Percentiles rank a stretch among this genome's conserved stretches.
These are phyloP conservation scores for Dolichomitus sp. DNA, from an alignment of 2,888 invertebrate genomes.

Conservation along the genomic window DNA sequence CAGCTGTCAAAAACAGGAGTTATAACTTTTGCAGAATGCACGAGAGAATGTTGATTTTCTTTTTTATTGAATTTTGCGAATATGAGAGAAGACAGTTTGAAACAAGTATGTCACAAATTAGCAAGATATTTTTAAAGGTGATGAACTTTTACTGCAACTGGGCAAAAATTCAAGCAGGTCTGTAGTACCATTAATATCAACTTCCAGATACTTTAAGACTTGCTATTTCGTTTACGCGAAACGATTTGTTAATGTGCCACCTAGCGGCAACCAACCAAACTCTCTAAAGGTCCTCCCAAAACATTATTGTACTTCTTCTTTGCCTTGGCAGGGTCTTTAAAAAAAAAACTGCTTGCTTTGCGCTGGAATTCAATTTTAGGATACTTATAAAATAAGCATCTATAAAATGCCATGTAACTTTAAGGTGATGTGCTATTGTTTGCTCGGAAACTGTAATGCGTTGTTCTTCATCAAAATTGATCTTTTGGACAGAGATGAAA, in stretches of 20 bases:
- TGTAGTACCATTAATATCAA: background rate
- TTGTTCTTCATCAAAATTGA: too few relatives aligned
- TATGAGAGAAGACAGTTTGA: background rate
- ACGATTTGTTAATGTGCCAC: background rate
- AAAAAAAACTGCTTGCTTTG: background rate
- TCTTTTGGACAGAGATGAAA: too few relatives aligned
- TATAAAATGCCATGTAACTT: too few relatives aligned
- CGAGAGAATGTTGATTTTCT: background rate
- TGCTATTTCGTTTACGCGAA: background rate
- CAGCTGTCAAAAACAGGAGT: conserved; percentile 7
- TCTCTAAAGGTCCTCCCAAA: background rate
- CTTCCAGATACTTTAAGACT: background rate
- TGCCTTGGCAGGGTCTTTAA: too few relatives aligned
- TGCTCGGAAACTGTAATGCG: too few relatives aligned
- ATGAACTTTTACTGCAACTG: too few relatives aligned
- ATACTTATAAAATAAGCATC: too few relatives aligned
- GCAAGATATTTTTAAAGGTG: background rate
- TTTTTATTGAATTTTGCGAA: background rate
- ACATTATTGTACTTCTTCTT: background rate
- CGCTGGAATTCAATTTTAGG: too few relatives aligned
- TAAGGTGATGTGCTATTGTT: too few relatives aligned
- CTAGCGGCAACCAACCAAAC: background rate
- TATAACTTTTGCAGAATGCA: background rate
- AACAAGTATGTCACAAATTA: background rate
- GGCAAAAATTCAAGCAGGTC: background rate